Conservation (phyloP, 1,140 invertebrate species). For the Brachionus asplanchnoidis region DNA sequence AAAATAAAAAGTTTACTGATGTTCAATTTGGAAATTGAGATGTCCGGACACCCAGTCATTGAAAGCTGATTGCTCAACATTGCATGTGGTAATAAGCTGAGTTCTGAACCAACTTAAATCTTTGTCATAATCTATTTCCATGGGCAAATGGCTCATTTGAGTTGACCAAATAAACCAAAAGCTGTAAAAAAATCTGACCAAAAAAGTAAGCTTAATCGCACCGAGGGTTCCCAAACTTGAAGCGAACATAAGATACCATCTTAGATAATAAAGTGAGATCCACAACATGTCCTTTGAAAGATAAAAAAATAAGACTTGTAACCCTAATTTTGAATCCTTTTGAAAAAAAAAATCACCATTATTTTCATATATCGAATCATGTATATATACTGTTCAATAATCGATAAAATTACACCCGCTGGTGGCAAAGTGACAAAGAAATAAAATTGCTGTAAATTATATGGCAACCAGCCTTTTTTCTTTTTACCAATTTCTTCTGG, state of each 20-base stretch:
- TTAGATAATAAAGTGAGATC: not conserved
- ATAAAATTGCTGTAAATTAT: conserved; percentile 46
- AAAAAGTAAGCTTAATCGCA: conserved; percentile 36
- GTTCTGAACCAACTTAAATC: conserved; percentile 47
- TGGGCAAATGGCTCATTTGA: conserved; percentile 56
- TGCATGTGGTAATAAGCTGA: conserved; percentile 49
- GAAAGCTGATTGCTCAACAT: conserved; percentile 43
- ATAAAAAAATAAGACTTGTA: not conserved
- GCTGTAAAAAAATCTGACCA: conserved; percentile 45
- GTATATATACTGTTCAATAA: not conserved
- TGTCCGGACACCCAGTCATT: conserved; percentile 53
- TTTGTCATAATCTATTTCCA: conserved; percentile 52
- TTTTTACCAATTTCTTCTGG: conserved; percentile 31
- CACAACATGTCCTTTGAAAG: not conserved
- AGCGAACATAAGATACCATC: conserved; percentile 2
- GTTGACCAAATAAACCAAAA: conserved; percentile 56
- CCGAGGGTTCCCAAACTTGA: not conserved
- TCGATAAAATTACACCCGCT: not conserved
- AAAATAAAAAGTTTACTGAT: conserved; percentile 43
- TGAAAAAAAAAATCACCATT: not conserved
- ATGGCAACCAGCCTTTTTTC: conserved; percentile 44
- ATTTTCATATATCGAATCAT: not conserved
- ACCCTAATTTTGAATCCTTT: not conserved
- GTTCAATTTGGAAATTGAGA: conserved; percentile 49
- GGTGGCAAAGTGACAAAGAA: conserved; percentile 43